These are phyloP conservation scores for Dendrocopos noguchii DNA, from an alignment of 2,113 vertebrate genomes.

Conservation along the genomic window DNA sequence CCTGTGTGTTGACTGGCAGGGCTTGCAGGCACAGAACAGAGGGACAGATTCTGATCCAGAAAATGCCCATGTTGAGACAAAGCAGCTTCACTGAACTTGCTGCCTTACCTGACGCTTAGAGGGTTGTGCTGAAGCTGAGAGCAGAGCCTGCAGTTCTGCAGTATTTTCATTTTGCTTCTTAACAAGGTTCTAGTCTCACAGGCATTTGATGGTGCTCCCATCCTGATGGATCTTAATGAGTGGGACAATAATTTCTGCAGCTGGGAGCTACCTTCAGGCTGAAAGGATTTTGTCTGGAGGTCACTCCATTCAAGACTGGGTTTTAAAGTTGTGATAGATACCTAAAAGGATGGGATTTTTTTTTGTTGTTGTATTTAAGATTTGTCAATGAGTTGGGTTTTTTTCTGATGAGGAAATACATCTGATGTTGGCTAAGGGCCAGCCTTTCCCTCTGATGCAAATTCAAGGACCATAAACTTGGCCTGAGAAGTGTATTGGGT, in stretches of 20 bases:
- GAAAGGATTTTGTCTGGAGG: neutral
- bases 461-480: neutral
- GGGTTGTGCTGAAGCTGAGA: neutral
- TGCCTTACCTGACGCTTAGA: neutral
- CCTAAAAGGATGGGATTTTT: neutral
- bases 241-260: neutral
- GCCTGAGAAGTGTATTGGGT: neutral
- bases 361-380: neutral
- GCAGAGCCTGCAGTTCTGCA: neutral
- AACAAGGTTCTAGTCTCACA: neutral
- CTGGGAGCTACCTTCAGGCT: neutral
- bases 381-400: neutral
- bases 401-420: neutral
- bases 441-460: neutral
- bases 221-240: neutral
- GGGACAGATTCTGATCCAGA: neutral
- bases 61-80: neutral
- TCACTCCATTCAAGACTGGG: rapidly evolving
- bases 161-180: neutral
- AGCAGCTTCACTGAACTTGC: neutral
- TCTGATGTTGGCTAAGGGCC: neutral
- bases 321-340: neutral
- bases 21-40: neutral
- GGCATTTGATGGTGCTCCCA: neutral
- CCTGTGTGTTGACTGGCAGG: neutral